Evolutionary conservation across 1,140 invertebrate genomes (phyloP), one percentile per base, ranked within the genome.

Genomic region (Pantala flavescens): DNA sequence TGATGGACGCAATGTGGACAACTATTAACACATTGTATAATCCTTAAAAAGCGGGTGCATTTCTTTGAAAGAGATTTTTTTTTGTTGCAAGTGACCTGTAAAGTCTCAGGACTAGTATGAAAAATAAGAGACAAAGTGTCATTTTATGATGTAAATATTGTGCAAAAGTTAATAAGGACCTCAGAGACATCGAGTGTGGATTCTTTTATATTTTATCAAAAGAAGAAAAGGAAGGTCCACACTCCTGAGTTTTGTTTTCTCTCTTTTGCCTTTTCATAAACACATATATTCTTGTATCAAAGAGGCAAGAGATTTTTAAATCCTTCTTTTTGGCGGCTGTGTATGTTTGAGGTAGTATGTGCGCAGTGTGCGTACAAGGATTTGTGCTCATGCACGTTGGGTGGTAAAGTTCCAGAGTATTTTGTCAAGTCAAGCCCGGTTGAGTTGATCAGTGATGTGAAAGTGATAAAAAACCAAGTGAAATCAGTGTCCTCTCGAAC

Each of bases 231-330:
- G n/a, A 14, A 63, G 49, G 12, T 63, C 49, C 49, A 63, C 49
- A 63, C 49, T 63, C 49, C 49, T 12, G 49, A 19, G 12, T 63
- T 36, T 63, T 63, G 49, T 63, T 63, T 63, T 63, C 12, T 12
- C n/a, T 14, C 12, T 5, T 21, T 63, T 63, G 2, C 5, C n/a
- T 14, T 63, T 63, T 63, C 49, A 12, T 21, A 63, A 36, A 63
- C 49, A 49, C 43, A 63, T 63, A 63, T 63, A 63, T 63, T 63
- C 49, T 63, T 63, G 49, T 63, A 63, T 63, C 5, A 36, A 63
- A 63, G 49, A 21, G 49, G 49, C 49, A 21, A 63, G 12, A 19
- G 49, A 16, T 63, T 63, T 63, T 19, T 19, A 16, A 63, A 21
- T 63, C 49, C 28, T 36, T 63, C 49, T 21, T 63, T 63, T 19